Evolutionary conservation across 2,888 invertebrate species (phyloP).

Genomic region (Coenonympha glycerion): DNA sequence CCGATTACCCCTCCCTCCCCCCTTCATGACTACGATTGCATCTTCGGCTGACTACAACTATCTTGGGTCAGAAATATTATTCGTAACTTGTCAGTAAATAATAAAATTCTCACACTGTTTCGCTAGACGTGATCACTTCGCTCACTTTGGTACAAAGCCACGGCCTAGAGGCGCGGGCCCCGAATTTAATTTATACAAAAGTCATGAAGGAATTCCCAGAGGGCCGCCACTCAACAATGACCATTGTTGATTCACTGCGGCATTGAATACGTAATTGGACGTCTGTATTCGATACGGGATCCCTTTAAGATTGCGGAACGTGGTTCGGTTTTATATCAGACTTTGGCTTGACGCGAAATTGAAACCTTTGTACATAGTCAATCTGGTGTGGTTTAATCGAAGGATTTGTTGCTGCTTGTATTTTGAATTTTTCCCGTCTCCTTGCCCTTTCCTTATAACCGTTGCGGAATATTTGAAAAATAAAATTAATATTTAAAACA

Average conservation of each 20-base stretch:
- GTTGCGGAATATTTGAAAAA: no score
- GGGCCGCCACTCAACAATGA: conserved; percentile 28
- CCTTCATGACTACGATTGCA: no score
- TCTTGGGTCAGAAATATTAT: no score
- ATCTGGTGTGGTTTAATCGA: conserved; percentile 3
- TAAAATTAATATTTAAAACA: no score
- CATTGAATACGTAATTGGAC: conserved; percentile 22
- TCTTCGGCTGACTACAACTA: no score
- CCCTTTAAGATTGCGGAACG: conserved; percentile 19
- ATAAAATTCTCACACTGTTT: no score
- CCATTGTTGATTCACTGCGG: conserved; percentile 22
- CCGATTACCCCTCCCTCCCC: no score
- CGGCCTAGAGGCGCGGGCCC: not conserved
- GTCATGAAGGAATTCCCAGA: conserved; percentile 22
- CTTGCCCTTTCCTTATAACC: not conserved
- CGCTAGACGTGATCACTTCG: no score
- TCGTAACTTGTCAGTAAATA: no score
- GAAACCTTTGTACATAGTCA: conserved; percentile 4
- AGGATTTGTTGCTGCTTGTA: not conserved
- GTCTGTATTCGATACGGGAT: conserved; percentile 16
- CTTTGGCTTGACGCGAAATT: conserved; percentile 3
- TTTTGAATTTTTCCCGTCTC: not conserved
- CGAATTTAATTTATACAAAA: conserved; percentile 7
- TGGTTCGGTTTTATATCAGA: conserved; percentile 15
- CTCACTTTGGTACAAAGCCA: no score